These are phyloP conservation scores for Thunnus maccoyii DNA, from an alignment of 2,113 vertebrate genomes.

Conservation along the genomic window DNA sequence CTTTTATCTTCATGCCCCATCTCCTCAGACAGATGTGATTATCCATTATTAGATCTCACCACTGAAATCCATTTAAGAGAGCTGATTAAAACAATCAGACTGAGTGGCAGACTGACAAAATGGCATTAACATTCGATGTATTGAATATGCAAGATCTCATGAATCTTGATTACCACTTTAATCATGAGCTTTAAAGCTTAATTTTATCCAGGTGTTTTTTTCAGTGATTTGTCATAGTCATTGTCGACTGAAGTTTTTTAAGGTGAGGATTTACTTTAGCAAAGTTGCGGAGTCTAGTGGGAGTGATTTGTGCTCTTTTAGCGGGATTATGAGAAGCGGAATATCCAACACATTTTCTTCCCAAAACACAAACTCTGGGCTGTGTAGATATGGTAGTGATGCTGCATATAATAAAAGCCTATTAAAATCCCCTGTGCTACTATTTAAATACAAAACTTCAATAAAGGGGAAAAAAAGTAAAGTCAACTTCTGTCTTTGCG, in stretches of 20 bases:
- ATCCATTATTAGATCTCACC: conserved; percentile 67
- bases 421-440: too few relatives aligned
- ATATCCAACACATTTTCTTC: too few relatives aligned
- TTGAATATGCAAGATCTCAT: conserved; percentile 39
- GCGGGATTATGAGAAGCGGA: too few relatives aligned
- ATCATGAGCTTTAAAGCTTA: conserved; percentile 6
- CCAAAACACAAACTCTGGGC: too few relatives aligned
- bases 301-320: not conserved
- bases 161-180: conserved; percentile 30
- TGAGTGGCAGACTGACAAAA: conserved; percentile 37
- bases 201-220: conserved; percentile 14
- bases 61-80: conserved; percentile 55
- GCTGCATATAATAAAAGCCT: too few relatives aligned
- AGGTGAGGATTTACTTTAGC: conserved; percentile 2
- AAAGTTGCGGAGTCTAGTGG: not conserved
- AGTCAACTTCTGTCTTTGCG: not conserved
- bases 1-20: conserved; percentile 50
- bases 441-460: not conserved
- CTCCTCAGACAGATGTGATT: conserved; percentile 66
- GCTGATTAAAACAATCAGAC: conserved; percentile 60
- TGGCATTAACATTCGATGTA: conserved; percentile 34
- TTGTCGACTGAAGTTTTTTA: not conserved
- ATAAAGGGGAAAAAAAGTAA: too few relatives aligned
- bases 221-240: not conserved
- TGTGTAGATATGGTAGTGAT: too few relatives aligned